phyloP scores from a whole-genome alignment of 2,113 vertebrate species.

The Craseonycteris thonglongyai region DNA sequence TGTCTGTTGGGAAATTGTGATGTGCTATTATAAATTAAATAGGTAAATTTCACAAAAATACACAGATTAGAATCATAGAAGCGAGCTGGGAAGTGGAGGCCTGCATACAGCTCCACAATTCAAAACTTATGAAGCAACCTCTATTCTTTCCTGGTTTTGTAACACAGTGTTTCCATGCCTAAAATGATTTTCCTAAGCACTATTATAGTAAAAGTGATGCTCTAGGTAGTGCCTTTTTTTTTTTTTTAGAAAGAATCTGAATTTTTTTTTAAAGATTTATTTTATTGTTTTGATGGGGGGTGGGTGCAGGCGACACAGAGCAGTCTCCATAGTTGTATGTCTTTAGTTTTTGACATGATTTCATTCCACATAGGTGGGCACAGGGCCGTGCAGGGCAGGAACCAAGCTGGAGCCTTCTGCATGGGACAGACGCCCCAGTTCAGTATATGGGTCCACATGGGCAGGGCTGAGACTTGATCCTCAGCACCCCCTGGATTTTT shows the following conservation, averaged over 20 bases:
- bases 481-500: too few relatives aligned
- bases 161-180: background rate
- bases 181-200: conserved; percentile 7
- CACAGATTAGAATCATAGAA: background rate
- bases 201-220: conserved; percentile 37
- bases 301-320: too few relatives aligned
- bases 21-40: conserved; percentile 39
- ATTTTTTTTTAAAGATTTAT: too few relatives aligned
- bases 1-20: conserved; percentile 47
- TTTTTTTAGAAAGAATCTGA: conserved; percentile 59
- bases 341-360: too few relatives aligned
- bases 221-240: conserved; percentile 64
- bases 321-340: too few relatives aligned
- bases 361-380: too few relatives aligned
- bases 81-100: background rate
- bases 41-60: conserved; percentile 27
- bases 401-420: too few relatives aligned
- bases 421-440: too few relatives aligned
- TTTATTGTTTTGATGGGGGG: too few relatives aligned
- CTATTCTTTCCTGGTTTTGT: background rate
- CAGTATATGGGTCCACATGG: too few relatives aligned
- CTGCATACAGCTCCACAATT: background rate
- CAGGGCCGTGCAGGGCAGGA: too few relatives aligned
- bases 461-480: too few relatives aligned
- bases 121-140: background rate